These are phyloP conservation scores for Heliconius hermathena DNA, from an alignment of 1,140 invertebrate species.

Conservation along the genomic window DNA sequence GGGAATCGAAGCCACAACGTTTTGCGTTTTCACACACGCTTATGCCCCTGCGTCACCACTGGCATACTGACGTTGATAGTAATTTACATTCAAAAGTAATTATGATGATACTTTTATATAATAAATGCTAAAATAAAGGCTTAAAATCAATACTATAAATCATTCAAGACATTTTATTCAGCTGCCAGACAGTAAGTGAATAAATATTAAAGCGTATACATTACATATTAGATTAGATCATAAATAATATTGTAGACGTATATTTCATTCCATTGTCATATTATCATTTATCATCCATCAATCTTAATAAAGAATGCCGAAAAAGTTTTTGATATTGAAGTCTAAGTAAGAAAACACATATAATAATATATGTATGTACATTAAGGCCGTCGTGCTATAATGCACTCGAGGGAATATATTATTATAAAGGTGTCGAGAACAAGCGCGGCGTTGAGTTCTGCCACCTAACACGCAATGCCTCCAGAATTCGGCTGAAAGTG, in stretches of 20 bases:
- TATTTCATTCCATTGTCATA: neutral
- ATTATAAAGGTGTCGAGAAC: too few species aligned
- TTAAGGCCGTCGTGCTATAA: neutral
- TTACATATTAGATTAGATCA: neutral
- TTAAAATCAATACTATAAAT: neutral
- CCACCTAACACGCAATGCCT: neutral
- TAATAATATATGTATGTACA: neutral
- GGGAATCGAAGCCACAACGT: too few species aligned
- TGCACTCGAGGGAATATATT: too few species aligned
- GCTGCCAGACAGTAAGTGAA: neutral
- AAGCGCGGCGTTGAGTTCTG: neutral
- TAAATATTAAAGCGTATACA: conserved; percentile 6
- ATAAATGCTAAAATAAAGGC: too few species aligned
- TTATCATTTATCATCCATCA: neutral
- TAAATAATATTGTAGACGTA: conserved; percentile 6
- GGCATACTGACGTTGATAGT: too few species aligned
- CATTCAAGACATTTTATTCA: neutral
- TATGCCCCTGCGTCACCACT: too few species aligned
- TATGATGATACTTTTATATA: too few species aligned
- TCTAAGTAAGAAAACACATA: neutral
- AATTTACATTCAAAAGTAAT: too few species aligned
- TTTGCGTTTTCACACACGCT: too few species aligned
- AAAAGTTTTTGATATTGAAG: neutral
- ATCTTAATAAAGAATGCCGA: neutral
- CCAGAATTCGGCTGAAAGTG: neutral